Evolutionary conservation across 2,888 invertebrate genomes (phyloP), one percentile per base, ranked within the genome.

Genomic region (Eumerus sabulonum): DNA sequence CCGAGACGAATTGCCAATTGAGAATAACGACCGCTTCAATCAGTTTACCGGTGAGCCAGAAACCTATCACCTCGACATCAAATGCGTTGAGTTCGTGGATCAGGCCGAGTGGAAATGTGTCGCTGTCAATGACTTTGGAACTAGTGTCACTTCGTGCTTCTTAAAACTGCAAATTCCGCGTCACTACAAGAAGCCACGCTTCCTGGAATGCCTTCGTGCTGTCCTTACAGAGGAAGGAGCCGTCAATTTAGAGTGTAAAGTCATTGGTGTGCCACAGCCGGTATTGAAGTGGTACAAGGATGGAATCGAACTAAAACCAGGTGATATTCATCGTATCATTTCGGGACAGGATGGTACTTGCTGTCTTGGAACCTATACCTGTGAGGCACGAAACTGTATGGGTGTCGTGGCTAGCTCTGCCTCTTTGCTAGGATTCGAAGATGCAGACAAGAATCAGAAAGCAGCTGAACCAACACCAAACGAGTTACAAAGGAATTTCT

Each of bases 21-120:
- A 94, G 82, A 88, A 91, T 0, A 90, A 91, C 76, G 92, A 92
- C n/a, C 93, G 93, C 53, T 96, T 94, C 85, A 91, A 91, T 81
- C 90, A 93, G 47, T 91, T 90, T 59, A 91, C 91, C 63, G 95
- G 95, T 85, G 92, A 93, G 18, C 90, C 93, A 45, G 95, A 95
- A 16, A 90, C 91, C 13, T 95, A 93, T 87, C 92, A 92, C 85
- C 90, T 97, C 81, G 93, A 94, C 84, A 92, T 96, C 42, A 91
- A 91, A 63, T 91, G 91, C 72, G 90, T 96, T 0, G 95, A 96
- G 87, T 93, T 96, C 84, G 90, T 93, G 70, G 96, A 97, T 86
- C 96, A 96, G 89, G 96, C 96, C 0, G 96, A 96, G 86, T 97
- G 96, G 96, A 96, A 96, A 87, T 96, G 96, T 86, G 93, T 96